Percentiles rank a stretch among this genome's conserved stretches.
Conservation (phyloP, 2,888 invertebrate species). For the Epirrhoe tristata region DNA sequence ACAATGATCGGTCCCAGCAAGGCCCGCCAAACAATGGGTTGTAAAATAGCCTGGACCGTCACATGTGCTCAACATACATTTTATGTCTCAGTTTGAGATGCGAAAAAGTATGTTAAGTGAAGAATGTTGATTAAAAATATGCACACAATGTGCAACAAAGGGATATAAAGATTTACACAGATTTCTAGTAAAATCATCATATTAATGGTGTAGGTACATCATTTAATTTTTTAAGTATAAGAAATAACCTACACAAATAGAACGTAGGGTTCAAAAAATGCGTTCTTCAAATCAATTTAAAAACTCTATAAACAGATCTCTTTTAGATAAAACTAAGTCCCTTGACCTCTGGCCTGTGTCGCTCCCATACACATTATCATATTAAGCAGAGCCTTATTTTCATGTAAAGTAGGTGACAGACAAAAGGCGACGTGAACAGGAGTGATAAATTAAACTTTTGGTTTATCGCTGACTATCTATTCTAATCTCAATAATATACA, state of each 20-base stretch:
- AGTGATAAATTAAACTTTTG: slow-evolving; percentile 14
- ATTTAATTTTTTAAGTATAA: neutral
- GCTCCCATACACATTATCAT: slow-evolving; percentile 22
- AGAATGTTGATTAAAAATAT: slow-evolving; percentile 28
- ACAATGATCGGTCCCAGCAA: slow-evolving; percentile 21
- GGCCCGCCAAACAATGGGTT: slow-evolving; percentile 25
- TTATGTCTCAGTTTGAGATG: slow-evolving; percentile 9
- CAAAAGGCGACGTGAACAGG: slow-evolving; percentile 57
- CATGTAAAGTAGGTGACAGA: slow-evolving; percentile 64
- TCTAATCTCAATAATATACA: too few species aligned
- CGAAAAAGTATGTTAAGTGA: slow-evolving; percentile 7
- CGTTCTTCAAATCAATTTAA: neutral
- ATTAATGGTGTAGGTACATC: neutral
- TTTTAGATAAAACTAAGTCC: slow-evolving; percentile 2
- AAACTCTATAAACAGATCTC: neutral
- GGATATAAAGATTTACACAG: neutral
- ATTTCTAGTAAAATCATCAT: neutral
- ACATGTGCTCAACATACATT: slow-evolving; percentile 46
- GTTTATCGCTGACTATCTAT: neutral
- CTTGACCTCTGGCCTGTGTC: slow-evolving; percentile 11
- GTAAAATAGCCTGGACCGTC: slow-evolving; percentile 36
- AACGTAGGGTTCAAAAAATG: neutral
- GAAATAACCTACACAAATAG: too few species aligned
- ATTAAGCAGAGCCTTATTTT: slow-evolving; percentile 51
- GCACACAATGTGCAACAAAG: neutral